Conservation (phyloP, 2,113 vertebrate species). For the Eolophus roseicapilla region DNA sequence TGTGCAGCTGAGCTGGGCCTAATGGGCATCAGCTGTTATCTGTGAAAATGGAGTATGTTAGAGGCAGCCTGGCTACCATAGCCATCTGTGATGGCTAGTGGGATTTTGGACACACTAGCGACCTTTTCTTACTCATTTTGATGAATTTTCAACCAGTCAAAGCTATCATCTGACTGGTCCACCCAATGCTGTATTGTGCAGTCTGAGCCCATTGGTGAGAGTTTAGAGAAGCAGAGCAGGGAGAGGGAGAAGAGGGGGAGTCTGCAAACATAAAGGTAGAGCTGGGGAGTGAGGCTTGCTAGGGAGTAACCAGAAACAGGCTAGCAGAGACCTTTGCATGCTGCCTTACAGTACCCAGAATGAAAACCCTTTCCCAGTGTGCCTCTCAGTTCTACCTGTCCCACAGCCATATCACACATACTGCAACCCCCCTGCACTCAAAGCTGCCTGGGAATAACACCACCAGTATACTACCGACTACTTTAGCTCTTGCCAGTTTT, state of each 20-base stretch:
- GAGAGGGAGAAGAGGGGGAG: neutral
- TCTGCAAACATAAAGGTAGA: neutral
- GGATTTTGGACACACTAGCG: neutral
- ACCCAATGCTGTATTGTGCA: neutral
- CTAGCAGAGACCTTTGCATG: neutral
- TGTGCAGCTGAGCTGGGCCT: constrained; percentile 45
- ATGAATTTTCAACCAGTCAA: constrained; percentile 17
- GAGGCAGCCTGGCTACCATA: neutral
- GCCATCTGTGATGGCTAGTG: neutral
- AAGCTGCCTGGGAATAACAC: neutral
- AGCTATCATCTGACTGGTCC: neutral
- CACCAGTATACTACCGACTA: neutral
- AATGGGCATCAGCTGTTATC: constrained; percentile 57
- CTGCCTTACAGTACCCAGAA: neutral
- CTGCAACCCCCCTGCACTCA: neutral
- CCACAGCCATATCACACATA: neutral
- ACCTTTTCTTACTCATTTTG: constrained; percentile 30
- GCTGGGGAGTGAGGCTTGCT: neutral
- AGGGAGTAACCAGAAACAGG: neutral
- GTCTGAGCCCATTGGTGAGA: neutral
- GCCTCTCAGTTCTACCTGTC: neutral
- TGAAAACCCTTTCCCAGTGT: neutral
- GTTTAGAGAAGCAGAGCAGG: neutral
- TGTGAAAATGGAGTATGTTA: constrained; percentile 40
- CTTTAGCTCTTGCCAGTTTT: neutral